A percentile compares a stretch with the other conserved stretches of the same genome.
phyloP scores from a whole-genome alignment of 2,113 vertebrate genomes.

The Nyctereutes procyonoides region DNA sequence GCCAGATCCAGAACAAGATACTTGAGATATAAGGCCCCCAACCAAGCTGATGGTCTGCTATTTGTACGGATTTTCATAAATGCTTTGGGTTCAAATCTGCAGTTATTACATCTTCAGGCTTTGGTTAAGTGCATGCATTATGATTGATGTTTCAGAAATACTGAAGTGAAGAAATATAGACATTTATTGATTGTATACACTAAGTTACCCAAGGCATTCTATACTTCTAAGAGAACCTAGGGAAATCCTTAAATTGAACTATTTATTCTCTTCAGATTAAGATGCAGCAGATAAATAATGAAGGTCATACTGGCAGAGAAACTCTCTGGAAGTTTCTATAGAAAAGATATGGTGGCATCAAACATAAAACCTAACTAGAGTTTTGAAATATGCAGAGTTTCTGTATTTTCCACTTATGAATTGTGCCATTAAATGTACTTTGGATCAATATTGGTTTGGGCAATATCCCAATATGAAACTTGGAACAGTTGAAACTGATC shows the following conservation, averaged over 20 bases:
- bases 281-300: not conserved
- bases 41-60: not conserved
- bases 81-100: not conserved
- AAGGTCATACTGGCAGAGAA: not conserved
- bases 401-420: not conserved
- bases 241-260: not conserved
- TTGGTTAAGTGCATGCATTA: not conserved
- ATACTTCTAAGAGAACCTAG: not conserved
- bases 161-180: not conserved
- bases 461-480: constrained; percentile 20
- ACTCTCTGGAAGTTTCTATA: constrained; percentile 23
- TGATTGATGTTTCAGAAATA: not conserved
- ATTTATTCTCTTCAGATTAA: not conserved
- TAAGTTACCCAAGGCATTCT: not conserved
- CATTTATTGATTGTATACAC: not conserved
- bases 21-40: not conserved
- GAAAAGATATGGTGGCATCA: not conserved
- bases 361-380: not conserved
- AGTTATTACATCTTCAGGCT: not conserved
- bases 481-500: constrained; percentile 21
- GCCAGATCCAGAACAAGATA: not conserved
- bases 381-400: not conserved
- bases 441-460: not conserved
- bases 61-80: constrained; percentile 23
- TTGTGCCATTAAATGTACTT: not conserved